phyloP scores from a whole-genome alignment of 2,113 vertebrate species.

The Pterocles burchelli region DNA sequence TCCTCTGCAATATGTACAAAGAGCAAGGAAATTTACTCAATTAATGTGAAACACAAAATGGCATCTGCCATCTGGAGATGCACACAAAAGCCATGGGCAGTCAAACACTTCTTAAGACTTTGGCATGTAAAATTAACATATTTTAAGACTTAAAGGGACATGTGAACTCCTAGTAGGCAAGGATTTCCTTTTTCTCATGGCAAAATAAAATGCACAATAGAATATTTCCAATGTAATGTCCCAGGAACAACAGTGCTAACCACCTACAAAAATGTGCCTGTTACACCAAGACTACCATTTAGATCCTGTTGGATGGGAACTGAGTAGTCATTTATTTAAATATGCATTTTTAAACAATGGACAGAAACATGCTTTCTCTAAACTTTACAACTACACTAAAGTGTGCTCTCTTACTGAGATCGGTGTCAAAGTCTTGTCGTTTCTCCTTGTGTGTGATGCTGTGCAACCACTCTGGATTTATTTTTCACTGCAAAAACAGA shows the following conservation, averaged over 20 bases:
- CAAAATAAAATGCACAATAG: conserved; percentile 13
- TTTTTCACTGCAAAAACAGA: background rate
- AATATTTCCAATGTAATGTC: background rate
- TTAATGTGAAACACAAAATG: conserved; percentile 83
- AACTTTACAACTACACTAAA: background rate
- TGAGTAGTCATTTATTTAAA: background rate
- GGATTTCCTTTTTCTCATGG: background rate
- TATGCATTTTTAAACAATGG: background rate
- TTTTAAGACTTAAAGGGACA: conserved; percentile 71
- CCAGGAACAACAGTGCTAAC: background rate
- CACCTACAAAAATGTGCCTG: background rate
- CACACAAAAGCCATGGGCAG: conserved; percentile 74
- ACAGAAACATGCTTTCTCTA: background rate
- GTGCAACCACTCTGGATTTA: background rate
- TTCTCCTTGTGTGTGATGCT: background rate
- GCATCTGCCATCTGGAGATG: conserved; percentile 81
- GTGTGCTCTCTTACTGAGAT: background rate
- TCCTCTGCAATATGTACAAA: conserved; percentile 81
- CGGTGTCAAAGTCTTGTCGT: background rate
- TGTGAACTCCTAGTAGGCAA: background rate
- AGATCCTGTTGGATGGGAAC: background rate
- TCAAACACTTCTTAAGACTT: conserved; percentile 79
- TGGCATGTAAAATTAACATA: conserved; percentile 76
- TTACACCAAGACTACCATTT: background rate
- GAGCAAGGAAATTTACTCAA: conserved; percentile 81